Conservation (phyloP, 2,888 invertebrate genomes). For the Lumbricus terrestris region DNA sequence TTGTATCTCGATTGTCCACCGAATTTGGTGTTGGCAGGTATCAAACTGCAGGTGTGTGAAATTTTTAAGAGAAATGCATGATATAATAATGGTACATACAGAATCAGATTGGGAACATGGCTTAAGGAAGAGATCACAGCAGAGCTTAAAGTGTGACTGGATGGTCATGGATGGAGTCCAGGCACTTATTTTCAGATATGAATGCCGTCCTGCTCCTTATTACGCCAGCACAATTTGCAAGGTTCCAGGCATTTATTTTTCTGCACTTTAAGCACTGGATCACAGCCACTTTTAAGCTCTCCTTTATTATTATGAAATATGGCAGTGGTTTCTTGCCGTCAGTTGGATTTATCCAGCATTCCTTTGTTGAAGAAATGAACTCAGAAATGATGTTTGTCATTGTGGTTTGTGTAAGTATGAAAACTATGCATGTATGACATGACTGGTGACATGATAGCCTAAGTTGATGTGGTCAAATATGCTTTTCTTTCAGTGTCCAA, state of each 20-base stretch:
- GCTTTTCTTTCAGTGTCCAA: slow-evolving; percentile 12
- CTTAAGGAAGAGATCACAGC: neutral
- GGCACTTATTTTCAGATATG: too few species aligned
- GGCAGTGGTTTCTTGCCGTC: neutral
- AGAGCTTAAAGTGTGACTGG: too few species aligned
- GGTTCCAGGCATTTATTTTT: too few species aligned
- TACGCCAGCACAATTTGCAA: too few species aligned
- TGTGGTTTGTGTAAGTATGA: neutral
- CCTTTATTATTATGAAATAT: neutral
- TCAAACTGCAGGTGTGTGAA: slow-evolving; percentile 44
- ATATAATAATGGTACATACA: neutral
- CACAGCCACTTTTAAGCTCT: neutral
- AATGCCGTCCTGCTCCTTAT: too few species aligned
- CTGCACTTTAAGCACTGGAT: too few species aligned
- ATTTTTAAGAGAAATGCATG: neutral
- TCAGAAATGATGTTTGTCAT: neutral
- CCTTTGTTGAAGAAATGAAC: neutral
- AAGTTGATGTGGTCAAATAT: neutral
- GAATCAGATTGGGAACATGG: neutral
- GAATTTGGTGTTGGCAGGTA: slow-evolving; percentile 43
- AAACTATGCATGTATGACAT: neutral
- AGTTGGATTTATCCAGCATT: neutral
- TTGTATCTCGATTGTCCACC: slow-evolving; percentile 52
- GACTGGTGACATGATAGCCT: neutral
- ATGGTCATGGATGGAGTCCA: too few species aligned